Evolutionary conservation across 23 tunicate genomes (phyloP).

Genomic region (Clavelina lepadiformis): DNA sequence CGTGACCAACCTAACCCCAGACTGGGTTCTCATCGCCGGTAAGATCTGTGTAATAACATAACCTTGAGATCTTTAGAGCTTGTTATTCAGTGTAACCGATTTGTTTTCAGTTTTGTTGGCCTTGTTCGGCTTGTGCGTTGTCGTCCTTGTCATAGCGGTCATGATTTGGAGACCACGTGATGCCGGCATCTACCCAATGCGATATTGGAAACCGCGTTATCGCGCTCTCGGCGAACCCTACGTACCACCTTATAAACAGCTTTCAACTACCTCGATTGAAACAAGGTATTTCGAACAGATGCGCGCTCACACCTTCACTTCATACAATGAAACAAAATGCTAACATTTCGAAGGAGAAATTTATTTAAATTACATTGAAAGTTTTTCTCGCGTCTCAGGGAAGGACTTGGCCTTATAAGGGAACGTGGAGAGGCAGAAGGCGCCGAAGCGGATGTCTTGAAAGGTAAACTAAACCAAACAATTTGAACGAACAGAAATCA

Average conservation of each 20-base stretch:
- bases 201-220: constrained; percentile 90
- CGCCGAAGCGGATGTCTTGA: constrained; percentile 65
- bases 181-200: constrained; percentile 95
- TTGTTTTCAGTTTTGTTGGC: constrained; percentile 46
- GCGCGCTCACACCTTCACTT: no score
- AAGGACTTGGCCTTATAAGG: constrained; percentile 54
- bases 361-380: no score
- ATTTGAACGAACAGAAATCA: not conserved
- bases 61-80: not conserved
- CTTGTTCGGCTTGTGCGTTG: constrained; percentile 44
- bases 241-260: constrained; percentile 58
- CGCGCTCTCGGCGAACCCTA: constrained; percentile 83
- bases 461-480: constrained; percentile 24
- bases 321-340: no score
- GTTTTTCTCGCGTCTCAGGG: constrained; percentile 33
- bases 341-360: no score
- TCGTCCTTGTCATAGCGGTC: constrained; percentile 68
- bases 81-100: not conserved
- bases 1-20: constrained; percentile 72
- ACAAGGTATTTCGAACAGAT: no score
- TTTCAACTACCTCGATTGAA: no score
- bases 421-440: constrained; percentile 99
- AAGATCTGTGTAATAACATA: not conserved
- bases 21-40: constrained; percentile 75
- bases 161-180: constrained; percentile 93